Base-by-base conservation (phyloP, 2,888 invertebrate genomes). In the Tanytarsus gracilentus region DNA sequence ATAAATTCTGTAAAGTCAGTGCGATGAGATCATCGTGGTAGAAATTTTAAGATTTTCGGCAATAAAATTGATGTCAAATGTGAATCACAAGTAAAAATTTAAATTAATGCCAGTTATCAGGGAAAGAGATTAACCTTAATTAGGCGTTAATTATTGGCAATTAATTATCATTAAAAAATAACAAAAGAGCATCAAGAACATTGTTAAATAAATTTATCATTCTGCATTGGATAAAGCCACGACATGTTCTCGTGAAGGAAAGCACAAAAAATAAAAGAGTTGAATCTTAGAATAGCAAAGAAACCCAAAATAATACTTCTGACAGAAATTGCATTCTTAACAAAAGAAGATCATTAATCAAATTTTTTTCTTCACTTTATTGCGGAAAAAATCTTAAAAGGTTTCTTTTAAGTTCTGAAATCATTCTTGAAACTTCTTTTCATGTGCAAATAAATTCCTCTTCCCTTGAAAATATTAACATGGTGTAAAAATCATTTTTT, bases 271-370 rank as follows among this genome's bases (percentile, higher is more conserved):
- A 26, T 9, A 39, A 55, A 55, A 55, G 39, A 55, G 36, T 25
- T 55, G 53, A 55, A 55, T 55, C 36, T 55, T 55, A 6, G 53
- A 36, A 36, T 16, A 33, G 53, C 53, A 36, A 33, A 55, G 36
- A 21, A 55, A 55, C 53, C 53, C 39, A 36, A 26, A 33, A 4
- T 23, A 7, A 18, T 18, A 8, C 8, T n/a, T 4, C 30, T 16
- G 29, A 29, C 4, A n/a, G n/a, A n/a, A n/a, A n/a, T n/a, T n/a
- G n/a, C n/a, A n/a, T n/a, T n/a, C n/a, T n/a, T n/a, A n/a, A n/a
- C n/a, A n/a, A n/a, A n/a, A n/a, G n/a, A n/a, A n/a, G 6, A 29
- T 21, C 14, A 26, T 25, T 6, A 29, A 51, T 3, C 51, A 30
- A 30, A 25, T 14, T 9, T 39, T 39, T n/a, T 5, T 39, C n/a